Percentiles rank a stretch among this genome's conserved stretches.
These are phyloP conservation scores for Ovis canadensis DNA, from an alignment of 2,113 vertebrate species.

Conservation along the genomic window DNA sequence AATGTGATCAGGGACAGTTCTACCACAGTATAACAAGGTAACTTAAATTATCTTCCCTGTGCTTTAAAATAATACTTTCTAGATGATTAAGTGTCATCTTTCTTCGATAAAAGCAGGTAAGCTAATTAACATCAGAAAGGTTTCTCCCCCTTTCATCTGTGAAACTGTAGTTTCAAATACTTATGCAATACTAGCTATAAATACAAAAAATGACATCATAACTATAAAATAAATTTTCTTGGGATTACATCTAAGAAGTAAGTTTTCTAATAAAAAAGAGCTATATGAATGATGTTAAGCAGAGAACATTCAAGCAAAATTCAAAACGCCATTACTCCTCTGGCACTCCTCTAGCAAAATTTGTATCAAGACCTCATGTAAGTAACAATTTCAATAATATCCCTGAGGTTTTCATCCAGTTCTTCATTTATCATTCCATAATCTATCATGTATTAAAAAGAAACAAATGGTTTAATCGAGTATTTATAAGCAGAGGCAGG, in stretches of 20 bases:
- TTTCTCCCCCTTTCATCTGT: background rate
- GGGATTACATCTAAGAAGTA: background rate
- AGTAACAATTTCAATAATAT: background rate
- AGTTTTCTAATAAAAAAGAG: background rate
- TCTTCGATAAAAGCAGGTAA: background rate
- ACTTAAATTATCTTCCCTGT: background rate
- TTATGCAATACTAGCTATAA: background rate
- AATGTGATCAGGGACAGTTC: background rate
- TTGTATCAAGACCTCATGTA: background rate
- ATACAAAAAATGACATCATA: background rate
- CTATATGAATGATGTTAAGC: background rate
- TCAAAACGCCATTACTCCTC: background rate
- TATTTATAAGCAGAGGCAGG: background rate
- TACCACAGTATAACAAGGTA: background rate
- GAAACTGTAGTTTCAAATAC: conserved; percentile 3
- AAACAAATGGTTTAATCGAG: background rate
- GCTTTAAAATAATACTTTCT: background rate
- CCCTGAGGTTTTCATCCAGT: background rate
- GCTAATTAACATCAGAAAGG: background rate
- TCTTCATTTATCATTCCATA: background rate
- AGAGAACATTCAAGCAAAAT: background rate
- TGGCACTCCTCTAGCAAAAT: background rate
- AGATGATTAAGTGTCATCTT: background rate
- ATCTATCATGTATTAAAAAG: background rate
- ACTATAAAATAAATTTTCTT: background rate